phyloP scores from a whole-genome alignment of 2,113 vertebrate genomes.

The Ciconia boyciana region DNA sequence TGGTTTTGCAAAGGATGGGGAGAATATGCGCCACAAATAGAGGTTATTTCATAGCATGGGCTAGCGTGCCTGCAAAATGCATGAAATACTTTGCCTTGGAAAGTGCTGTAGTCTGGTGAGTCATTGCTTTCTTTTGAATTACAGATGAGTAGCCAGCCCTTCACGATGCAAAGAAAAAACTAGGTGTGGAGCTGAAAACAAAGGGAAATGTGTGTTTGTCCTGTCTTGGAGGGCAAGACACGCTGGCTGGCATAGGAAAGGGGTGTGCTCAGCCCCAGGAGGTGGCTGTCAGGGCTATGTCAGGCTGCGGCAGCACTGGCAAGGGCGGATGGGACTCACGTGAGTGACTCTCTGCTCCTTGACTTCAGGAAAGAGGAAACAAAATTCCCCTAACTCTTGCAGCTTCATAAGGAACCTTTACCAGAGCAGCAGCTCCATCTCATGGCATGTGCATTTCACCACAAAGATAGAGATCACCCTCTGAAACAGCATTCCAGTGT shows the following conservation, averaged over 20 bases:
- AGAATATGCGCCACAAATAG: background rate
- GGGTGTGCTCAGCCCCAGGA: slow-evolving; percentile 20
- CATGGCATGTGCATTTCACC: slow-evolving; percentile 20
- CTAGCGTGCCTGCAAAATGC: background rate
- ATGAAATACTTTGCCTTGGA: slow-evolving; percentile 25
- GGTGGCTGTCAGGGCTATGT: slow-evolving; percentile 22
- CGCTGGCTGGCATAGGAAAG: background rate
- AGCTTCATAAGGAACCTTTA: background rate
- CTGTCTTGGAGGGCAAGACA: background rate
- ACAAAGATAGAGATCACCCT: background rate
- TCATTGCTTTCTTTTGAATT: slow-evolving; percentile 45
- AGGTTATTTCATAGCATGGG: background rate
- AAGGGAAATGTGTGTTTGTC: background rate
- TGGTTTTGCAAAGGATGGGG: background rate
- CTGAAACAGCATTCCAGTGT: background rate
- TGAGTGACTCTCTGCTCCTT: background rate
- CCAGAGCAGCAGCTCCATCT: slow-evolving; percentile 63
- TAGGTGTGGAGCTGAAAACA: slow-evolving; percentile 49
- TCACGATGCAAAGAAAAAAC: slow-evolving; percentile 39
- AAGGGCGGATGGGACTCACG: background rate
- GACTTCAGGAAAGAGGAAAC: background rate
- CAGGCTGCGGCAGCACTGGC: background rate
- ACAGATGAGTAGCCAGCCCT: slow-evolving; percentile 31
- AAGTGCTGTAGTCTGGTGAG: slow-evolving; percentile 32
- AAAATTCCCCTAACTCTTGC: background rate